Evolutionary conservation across 2,797 vertebrate species (phyloP), one percentile per base, ranked within the genome.

Genomic region (Enteromius thamalakanensis): DNA sequence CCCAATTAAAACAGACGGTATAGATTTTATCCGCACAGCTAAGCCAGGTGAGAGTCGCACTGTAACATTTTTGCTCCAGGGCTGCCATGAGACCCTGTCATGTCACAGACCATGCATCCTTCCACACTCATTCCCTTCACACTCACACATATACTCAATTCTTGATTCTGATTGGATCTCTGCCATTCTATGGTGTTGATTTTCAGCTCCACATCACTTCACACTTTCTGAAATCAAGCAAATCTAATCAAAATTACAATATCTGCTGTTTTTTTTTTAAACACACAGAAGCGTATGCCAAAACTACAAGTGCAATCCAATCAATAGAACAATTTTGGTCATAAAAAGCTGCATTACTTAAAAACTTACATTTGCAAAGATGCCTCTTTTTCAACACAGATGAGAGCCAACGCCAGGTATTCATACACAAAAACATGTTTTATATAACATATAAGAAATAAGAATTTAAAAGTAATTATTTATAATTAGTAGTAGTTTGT

Each of bases 1-100:
- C 76, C 67, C 76, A 70, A 80, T 85, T 89, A 86, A 85, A 84
- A 80, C 15, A 11, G 19, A 80, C 67, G 53, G 26, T 58, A 79
- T 82, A 69, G 71, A 78, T 80, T 86, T 82, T 74, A 86, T 87
- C 82, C 75, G 68, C 51, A 49, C 76, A 53, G 42, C 23, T 80
- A 74, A 82, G 49, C 29, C 49, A 81, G 45, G 76, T 82, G 34
- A 71, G 55, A 40, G 45, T 12, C 9, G 26, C 34, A 71, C n/a
- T 4, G 21, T 72, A 68, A 80, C 64, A 81, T 72, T 80, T 86
- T 58, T 84, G 68, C 78, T 81, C n/a, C 12, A 71, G 47, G 40
- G 64, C 26, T 4, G 29, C 21, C 19, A 14, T 6, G 26, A 51
- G 49, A 74, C 79, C 65, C 69, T 75, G 15, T 37, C 47, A 15